A percentile compares a stretch with the other conserved stretches of the same genome.
Conservation (phyloP, 53 echinoderm and acorn worm genomes). For the Paracentrotus lividus region DNA sequence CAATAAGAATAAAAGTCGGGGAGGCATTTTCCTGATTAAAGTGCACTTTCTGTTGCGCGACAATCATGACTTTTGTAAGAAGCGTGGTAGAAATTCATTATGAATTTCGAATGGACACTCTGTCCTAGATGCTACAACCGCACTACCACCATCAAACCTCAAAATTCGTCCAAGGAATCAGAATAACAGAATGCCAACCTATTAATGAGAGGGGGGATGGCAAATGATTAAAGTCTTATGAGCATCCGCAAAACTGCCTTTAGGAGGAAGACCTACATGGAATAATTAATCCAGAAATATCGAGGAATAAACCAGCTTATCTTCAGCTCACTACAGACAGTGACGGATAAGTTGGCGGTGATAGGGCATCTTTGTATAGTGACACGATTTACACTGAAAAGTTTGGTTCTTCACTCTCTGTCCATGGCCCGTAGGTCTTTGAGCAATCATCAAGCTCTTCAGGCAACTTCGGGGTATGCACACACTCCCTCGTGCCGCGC, state of each 20-base stretch:
- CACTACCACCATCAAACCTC: neutral
- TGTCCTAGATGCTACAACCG: neutral
- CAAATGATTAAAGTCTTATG: neutral
- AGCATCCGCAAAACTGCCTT: neutral
- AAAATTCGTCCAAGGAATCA: neutral
- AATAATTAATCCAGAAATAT: constrained; percentile 32
- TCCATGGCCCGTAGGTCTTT: constrained; percentile 6
- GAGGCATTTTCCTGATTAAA: neutral
- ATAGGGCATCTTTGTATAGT: neutral
- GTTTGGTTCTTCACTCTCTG: neutral
- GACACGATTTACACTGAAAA: too few relatives aligned
- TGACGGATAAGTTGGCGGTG: neutral
- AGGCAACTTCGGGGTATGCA: neutral
- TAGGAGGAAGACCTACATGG: constrained; percentile 3
- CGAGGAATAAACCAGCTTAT: neutral
- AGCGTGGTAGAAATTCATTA: neutral
- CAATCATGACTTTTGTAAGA: neutral
- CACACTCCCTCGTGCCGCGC: neutral
- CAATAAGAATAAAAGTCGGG: neutral
- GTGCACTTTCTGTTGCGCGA: neutral
- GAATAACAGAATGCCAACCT: neutral
- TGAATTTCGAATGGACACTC: neutral
- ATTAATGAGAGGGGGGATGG: neutral
- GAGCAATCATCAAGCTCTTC: constrained; percentile 26
- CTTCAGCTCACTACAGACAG: neutral